Evolutionary conservation across 2,888 invertebrate species (phyloP), one percentile per base, ranked within the genome.

Genomic region (Drosophila aldrichi): DNA sequence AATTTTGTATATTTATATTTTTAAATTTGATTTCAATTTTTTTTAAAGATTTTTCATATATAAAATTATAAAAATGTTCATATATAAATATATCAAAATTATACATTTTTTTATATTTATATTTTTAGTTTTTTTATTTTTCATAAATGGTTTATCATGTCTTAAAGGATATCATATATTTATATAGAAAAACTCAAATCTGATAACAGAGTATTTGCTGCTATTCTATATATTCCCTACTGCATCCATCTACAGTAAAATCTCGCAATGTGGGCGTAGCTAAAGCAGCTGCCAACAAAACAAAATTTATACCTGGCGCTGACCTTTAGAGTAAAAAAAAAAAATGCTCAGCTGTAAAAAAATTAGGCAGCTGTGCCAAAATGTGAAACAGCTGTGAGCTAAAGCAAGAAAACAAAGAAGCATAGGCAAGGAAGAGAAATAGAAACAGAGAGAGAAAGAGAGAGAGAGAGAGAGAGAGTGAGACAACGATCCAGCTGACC

Each of bases 331-430:
- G 29, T 14, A 36, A 14, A 29, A 44, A 36, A 14, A 29, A 44
- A 36, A 49, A 49, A 18, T 32, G 14, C 44, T 52, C 32, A 65
- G 67, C 64, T 73, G 43, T 77, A 87, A 68, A 82, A 75, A 64
- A 63, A 66, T 61, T 61, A 64, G 68, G 68, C 82, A 85, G 65
- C 68, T 75, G 86, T 61, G 76, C 49, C 29, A 71, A 81, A 75
- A 64, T 84, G 61, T 59, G 58, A 38, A 51, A 49, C 64, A 82
- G 82, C 79, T 79, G 82, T 67, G 34, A 38, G 38, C 18, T 16
- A 16, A 5, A 16, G 16, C 20, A 22, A 40, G 32, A 41, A 32
- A 25, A 73, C 8, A 40, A 14, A 40, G 38, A 34, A 38, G 3
- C 3, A 25, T 4, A 25, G 6, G 6, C 5, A 1, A 6, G 6